phyloP scores from a whole-genome alignment of 2,113 vertebrate genomes.

The Epinephelus lanceolatus region DNA sequence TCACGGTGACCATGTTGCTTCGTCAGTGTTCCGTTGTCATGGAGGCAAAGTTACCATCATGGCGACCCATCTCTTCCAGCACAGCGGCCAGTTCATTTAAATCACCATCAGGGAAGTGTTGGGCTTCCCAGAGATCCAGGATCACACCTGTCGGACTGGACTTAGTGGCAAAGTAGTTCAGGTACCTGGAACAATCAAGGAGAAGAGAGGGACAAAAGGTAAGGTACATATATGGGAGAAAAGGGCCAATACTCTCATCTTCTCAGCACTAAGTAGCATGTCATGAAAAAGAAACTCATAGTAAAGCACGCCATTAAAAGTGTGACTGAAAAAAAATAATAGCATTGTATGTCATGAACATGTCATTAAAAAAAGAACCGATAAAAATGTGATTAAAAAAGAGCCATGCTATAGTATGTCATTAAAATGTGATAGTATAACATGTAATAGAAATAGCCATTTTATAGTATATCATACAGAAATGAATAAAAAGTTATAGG shows the following conservation, averaged over 20 bases:
- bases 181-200: slow-evolving; percentile 84
- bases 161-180: slow-evolving; percentile 98
- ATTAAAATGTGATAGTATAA: too few species aligned
- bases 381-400: too few species aligned
- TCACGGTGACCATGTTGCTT: slow-evolving; percentile 57
- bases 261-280: neutral
- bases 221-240: neutral
- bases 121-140: slow-evolving; percentile 97
- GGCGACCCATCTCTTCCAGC: slow-evolving; percentile 96
- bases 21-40: slow-evolving; percentile 90
- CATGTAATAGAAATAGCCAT: too few species aligned
- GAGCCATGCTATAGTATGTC: too few species aligned
- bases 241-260: too few species aligned
- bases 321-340: too few species aligned
- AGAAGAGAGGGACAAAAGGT: neutral
- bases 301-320: too few species aligned
- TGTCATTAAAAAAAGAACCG: too few species aligned
- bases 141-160: slow-evolving; percentile 95
- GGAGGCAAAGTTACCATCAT: slow-evolving; percentile 88
- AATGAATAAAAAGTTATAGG: too few species aligned
- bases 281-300: too few species aligned
- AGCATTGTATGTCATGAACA: too few species aligned
- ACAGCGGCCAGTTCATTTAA: slow-evolving; percentile 93
- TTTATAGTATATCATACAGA: too few species aligned
- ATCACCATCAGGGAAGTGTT: slow-evolving; percentile 96